These are phyloP conservation scores for Entomobrya proxima DNA, from an alignment of 2,888 invertebrate species.

Conservation along the genomic window DNA sequence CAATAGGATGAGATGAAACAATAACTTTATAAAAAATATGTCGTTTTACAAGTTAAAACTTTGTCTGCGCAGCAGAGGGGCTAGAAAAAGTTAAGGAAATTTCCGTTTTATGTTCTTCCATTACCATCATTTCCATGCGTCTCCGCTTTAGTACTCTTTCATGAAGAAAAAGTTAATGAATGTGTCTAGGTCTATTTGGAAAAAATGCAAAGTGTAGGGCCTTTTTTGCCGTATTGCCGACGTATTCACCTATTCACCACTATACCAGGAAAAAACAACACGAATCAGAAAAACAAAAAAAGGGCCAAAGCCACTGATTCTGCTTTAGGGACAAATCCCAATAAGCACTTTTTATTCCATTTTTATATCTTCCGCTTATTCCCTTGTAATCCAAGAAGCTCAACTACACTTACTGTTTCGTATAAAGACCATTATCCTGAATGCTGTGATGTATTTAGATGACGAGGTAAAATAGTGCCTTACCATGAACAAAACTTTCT, in stretches of 20 bases:
- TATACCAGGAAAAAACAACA: not conserved
- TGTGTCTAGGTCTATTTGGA: not conserved
- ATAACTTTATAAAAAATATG: conserved; percentile 32
- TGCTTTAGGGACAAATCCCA: too few relatives aligned
- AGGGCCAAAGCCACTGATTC: not conserved
- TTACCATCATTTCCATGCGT: not conserved
- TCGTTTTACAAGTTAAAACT: not conserved
- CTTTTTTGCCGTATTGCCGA: not conserved
- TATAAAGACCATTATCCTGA: not conserved
- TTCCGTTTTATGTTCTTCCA: not conserved
- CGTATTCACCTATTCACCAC: not conserved
- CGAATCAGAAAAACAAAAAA: not conserved
- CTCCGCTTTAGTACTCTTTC: not conserved
- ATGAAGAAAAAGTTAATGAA: not conserved
- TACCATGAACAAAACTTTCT: conserved; percentile 29
- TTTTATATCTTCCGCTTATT: not conserved
- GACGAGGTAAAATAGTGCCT: not conserved
- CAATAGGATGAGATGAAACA: not conserved
- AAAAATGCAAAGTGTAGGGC: too few relatives aligned
- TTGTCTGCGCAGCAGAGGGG: not conserved
- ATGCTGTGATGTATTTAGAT: not conserved
- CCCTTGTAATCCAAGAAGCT: conserved; percentile 14
- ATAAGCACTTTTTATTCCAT: not conserved
- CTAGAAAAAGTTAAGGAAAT: not conserved
- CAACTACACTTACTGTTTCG: conserved; percentile 16